A percentile compares a stretch with the other conserved stretches of the same genome.
Conservation (phyloP, 1,140 invertebrate genomes). For the Leptinotarsa defecta region DNA sequence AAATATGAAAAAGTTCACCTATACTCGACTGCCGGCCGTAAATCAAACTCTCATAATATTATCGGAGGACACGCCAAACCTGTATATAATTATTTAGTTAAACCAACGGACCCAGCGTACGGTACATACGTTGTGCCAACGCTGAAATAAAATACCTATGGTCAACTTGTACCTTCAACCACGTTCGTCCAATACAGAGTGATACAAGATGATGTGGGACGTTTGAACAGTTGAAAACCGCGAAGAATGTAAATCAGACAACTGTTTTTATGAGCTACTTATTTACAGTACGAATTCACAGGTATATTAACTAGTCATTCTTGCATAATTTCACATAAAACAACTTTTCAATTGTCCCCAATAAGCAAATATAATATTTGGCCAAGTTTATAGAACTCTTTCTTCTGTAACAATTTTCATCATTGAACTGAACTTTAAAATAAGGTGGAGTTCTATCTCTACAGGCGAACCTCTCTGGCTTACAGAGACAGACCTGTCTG, state of each 20-base stretch:
- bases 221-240: not conserved
- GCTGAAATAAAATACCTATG: slow-evolving; percentile 1
- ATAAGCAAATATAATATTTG: too few relatives aligned
- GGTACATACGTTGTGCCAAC: not conserved
- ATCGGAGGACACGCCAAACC: not conserved
- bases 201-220: not conserved
- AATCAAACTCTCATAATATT: slow-evolving; percentile 9
- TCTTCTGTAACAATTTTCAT: too few relatives aligned
- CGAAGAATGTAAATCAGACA: not conserved
- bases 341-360: too few relatives aligned
- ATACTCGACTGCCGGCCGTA: not conserved
- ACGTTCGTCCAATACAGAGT: not conserved
- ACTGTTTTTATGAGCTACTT: too few relatives aligned
- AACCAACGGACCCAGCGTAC: slow-evolving; percentile 1
- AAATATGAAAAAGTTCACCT: slow-evolving; percentile 1
- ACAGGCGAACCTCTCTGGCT: too few relatives aligned
- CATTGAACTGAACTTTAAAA: too few relatives aligned
- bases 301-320: too few relatives aligned
- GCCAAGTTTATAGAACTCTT: too few relatives aligned
- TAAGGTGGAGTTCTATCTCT: too few relatives aligned
- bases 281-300: too few relatives aligned
- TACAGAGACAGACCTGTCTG: too few relatives aligned
- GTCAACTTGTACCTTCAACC: not conserved
- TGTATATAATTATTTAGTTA: slow-evolving; percentile 1
- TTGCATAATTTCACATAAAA: too few relatives aligned